Base-by-base conservation (phyloP, 2,113 vertebrate genomes). In the Heterochromis multidens region DNA sequence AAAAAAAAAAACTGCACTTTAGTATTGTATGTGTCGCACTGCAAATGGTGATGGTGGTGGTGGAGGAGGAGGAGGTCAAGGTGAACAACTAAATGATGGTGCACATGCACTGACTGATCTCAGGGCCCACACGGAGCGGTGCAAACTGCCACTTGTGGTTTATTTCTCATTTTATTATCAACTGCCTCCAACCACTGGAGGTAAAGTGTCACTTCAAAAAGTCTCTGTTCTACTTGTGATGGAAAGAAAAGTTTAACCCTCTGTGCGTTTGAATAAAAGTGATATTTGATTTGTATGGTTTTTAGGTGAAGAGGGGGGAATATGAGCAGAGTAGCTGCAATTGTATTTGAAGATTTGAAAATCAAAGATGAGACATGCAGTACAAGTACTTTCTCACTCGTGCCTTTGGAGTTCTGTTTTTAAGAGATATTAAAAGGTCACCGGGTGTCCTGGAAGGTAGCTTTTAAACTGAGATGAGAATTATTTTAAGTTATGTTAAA, bases 121-220 rank as follows among this genome's bases (percentile, higher is more conserved):
- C 16, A 19, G 60, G 72, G 21, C n/a, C 79, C 77, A 54, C 65
- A 65, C 21, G 67, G 58, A 82, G 85, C 52, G 3, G 25, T 7
- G n/a, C 27, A 62, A 40, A 43, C 43, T 35, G 74, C 49, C 19
- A 13, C 46, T 21, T 89, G 65, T 61, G 60, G 82, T 87, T 85
- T 27, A 58, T 35, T 49, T 62, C 31, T 92, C 56, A 87, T 94
- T 95, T 93, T 87, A 80, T 86, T 88, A 86, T 77, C 77, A 94
- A 76, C 88, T 58, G 83, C 61, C 78, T 82, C 87, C 63, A 79
- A 63, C 65, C 31, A n/a, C 13, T 11, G 43, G 37, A 35, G 35
- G 60, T 29, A n/a, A 16, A 31, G 25, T 5, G 7, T 56, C 17
- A 12, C 14, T 35, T 70, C 14, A 46, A 43, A 23, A 23, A 3